Percentiles rank a stretch among this genome's conserved stretches.
Conservation (phyloP, 1,140 invertebrate species). For the Chrysopa pallens region DNA sequence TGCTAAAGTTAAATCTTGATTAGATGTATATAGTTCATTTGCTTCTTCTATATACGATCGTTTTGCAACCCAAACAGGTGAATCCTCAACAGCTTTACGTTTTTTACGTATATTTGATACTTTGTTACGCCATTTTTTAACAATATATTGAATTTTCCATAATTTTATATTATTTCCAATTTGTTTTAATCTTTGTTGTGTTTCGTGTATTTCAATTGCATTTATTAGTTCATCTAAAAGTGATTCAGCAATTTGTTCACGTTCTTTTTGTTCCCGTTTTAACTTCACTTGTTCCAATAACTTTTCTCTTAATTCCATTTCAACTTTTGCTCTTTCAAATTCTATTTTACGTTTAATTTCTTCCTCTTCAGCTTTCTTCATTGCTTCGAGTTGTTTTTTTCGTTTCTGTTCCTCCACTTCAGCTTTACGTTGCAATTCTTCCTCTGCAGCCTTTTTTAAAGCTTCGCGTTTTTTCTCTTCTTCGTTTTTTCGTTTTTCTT, state of each 20-base stretch:
- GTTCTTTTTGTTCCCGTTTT: conserved; percentile 22
- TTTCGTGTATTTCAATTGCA: conserved; percentile 22
- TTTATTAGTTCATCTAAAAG: conserved; percentile 18
- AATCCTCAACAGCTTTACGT: conserved; percentile 32
- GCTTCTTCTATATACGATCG: conserved; percentile 30
- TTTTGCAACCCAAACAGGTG: conserved; percentile 37
- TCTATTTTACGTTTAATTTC: conserved; percentile 17
- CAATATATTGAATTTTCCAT: conserved; percentile 27
- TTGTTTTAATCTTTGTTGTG: conserved; percentile 25
- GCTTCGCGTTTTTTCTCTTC: conserved; percentile 16
- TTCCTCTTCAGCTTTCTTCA: conserved; percentile 17
- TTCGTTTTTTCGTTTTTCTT: conserved; percentile 20
- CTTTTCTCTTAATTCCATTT: conserved; percentile 1
- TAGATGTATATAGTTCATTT: conserved; percentile 22
- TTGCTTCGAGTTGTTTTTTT: conserved; percentile 14
- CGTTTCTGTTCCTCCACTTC: conserved; percentile 16
- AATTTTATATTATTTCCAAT: conserved; percentile 25
- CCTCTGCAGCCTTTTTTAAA: conserved; percentile 10
- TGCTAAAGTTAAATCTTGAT: conserved; percentile 28
- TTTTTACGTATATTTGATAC: conserved; percentile 16
- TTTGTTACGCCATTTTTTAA: conserved; percentile 26
- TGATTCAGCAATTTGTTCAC: conserved; percentile 4
- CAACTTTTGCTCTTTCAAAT: conserved; percentile 22
- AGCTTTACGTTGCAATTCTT: conserved; percentile 14
- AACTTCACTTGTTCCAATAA: conserved; percentile 18